phyloP scores from a whole-genome alignment of 2,888 invertebrate species.

The Tanytarsus gracilentus region DNA sequence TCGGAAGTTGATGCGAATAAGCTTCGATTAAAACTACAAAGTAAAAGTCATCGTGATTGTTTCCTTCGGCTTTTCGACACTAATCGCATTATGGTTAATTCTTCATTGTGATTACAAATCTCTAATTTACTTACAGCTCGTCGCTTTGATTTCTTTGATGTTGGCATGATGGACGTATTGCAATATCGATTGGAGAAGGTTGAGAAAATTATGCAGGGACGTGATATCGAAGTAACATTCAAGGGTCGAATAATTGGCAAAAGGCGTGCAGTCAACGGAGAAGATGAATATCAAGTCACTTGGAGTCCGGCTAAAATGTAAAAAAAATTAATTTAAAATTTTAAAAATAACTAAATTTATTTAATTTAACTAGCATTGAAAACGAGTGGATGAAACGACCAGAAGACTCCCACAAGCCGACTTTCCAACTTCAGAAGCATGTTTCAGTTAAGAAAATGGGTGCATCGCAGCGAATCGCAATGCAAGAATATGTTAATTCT shows the following conservation, averaged over 20 bases:
- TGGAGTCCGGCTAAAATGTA: slow-evolving; percentile 83
- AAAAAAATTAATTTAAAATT: slow-evolving; percentile 43
- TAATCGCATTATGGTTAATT: no score
- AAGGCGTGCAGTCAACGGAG: slow-evolving; percentile 55
- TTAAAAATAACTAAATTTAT: not conserved
- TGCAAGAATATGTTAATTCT: slow-evolving; percentile 14
- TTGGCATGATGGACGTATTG: slow-evolving; percentile 85
- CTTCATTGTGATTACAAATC: no score
- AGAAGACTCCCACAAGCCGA: slow-evolving; percentile 4
- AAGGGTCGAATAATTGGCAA: slow-evolving; percentile 60
- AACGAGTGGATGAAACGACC: slow-evolving; percentile 27
- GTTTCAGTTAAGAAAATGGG: slow-evolving; percentile 25
- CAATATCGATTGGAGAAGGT: slow-evolving; percentile 69
- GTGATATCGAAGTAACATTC: slow-evolving; percentile 60
- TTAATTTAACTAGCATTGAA: not conserved
- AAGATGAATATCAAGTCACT: slow-evolving; percentile 62
- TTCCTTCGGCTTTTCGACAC: no score
- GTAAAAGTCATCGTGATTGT: no score
- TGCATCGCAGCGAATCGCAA: not conserved
- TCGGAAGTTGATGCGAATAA: no score
- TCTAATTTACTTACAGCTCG: slow-evolving; percentile 62
- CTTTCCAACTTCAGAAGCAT: slow-evolving; percentile 15
- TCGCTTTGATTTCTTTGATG: slow-evolving; percentile 89
- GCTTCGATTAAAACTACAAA: no score
- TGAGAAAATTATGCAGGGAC: slow-evolving; percentile 53